These are phyloP conservation scores for Salminus brasiliensis DNA, from an alignment of 2,113 vertebrate species.

Conservation along the genomic window DNA sequence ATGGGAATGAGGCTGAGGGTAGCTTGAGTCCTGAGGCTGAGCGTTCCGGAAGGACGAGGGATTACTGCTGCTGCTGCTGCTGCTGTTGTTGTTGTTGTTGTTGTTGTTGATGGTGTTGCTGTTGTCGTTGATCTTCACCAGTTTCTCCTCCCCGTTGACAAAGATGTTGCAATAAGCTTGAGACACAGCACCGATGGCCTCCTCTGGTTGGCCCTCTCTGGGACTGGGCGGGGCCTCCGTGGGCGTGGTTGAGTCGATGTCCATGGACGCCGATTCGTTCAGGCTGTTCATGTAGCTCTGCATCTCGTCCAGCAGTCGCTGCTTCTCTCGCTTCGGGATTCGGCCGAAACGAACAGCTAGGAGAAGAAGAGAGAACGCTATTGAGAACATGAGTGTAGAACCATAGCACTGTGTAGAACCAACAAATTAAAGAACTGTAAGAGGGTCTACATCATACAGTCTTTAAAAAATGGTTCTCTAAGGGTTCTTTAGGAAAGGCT, in stretches of 20 bases:
- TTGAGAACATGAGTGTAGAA: neutral
- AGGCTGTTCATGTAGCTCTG: constrained; percentile 81
- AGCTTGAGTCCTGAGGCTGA: constrained; percentile 43
- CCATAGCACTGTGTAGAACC: too few relatives aligned
- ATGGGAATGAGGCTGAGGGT: constrained; percentile 47
- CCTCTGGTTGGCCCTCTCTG: constrained; percentile 58
- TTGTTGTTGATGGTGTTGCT: constrained; percentile 37
- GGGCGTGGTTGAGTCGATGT: constrained; percentile 66
- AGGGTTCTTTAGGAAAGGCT: too few relatives aligned
- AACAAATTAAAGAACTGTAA: too few relatives aligned
- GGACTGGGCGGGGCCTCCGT: constrained; percentile 65
- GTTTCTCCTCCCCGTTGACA: constrained; percentile 64
- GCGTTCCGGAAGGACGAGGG: constrained; percentile 54
- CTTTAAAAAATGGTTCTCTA: too few relatives aligned
- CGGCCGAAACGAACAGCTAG: constrained; percentile 81
- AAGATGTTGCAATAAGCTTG: constrained; percentile 66
- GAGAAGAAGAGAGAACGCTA: neutral
- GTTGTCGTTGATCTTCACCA: constrained; percentile 59
- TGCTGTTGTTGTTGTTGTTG: constrained; percentile 41
- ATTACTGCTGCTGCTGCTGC: constrained; percentile 30
- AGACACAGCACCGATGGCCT: constrained; percentile 54
- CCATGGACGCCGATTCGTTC: constrained; percentile 71
- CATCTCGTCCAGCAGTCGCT: constrained; percentile 80
- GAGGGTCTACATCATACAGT: too few relatives aligned
- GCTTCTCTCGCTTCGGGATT: constrained; percentile 81